Base-by-base conservation (phyloP, 2,113 vertebrate species). In the Antechinus stuartii region DNA sequence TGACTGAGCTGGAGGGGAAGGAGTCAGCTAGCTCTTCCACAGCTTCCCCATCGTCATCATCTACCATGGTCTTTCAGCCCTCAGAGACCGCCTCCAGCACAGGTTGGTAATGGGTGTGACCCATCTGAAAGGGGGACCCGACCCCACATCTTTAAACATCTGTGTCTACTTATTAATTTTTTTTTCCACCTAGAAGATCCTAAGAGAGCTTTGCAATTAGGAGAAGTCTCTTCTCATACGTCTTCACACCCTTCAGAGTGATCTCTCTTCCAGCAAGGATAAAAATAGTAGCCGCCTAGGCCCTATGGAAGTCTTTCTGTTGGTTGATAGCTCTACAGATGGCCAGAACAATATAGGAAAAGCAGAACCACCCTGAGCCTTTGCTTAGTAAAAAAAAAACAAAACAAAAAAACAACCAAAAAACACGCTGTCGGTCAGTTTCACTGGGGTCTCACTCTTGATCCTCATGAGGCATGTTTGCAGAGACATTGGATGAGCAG, bases 1-100 rank as follows among this genome's bases (percentile, higher is more conserved):
- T 99, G 95, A 98, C 98, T 42, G 98, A 99, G 97, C 97, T 99
- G 92, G 99, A 99, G 97, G 98, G 98, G 97, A 99, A 98, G 91
- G 97, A 97, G 97, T 98, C 98, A 9, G 97, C 98, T 47, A 97
- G 98, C 96, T 98, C 98, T 56, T 98, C 98, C 93, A 97, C 98
- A 27, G 97, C 98, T 0, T 98, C 98, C 57, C 98, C 99, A 6
- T 98, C 98, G 0, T 98, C 98, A 5, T 98, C 99, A 53, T 99
- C 98, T 94, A 98, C 98, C 94, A 98, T 98, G 16, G 94, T 99
- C 97, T 98, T 99, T 93, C 98, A 98, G 96, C 98, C 98, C 95
- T 99, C 98, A 7, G 99, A 99, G 97, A 98, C 98, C 19, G 97
- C 98, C 90, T 98, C 98, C 96, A 99, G 98, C 98, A 98, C 98